phyloP scores from a whole-genome alignment of 2,113 vertebrate species.

The Varanus komodoensis region DNA sequence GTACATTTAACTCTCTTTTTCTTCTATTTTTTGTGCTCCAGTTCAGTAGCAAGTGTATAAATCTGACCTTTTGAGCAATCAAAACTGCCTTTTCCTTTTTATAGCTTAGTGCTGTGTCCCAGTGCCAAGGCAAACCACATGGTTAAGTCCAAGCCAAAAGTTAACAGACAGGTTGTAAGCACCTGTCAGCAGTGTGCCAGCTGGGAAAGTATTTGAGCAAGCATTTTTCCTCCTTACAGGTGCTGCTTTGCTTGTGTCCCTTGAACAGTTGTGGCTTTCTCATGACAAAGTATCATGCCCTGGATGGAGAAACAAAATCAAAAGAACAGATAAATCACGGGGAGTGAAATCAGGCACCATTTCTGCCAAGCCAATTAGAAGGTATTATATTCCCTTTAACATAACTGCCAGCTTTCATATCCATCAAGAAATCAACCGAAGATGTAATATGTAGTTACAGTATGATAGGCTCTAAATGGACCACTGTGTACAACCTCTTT shows the following conservation, averaged over 20 bases:
- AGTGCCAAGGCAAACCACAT: too few relatives aligned
- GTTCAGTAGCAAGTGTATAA: too few relatives aligned
- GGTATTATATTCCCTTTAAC: not conserved
- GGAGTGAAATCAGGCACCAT: not conserved
- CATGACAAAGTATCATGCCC: not conserved
- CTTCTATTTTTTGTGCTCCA: too few relatives aligned
- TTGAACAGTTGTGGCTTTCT: not conserved
- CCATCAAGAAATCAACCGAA: conserved; percentile 20
- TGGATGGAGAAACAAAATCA: not conserved
- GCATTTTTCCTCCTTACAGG: too few relatives aligned
- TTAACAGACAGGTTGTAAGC: too few relatives aligned
- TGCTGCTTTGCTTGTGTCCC: not conserved
- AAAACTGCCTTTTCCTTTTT: too few relatives aligned
- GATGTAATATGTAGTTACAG: conserved; percentile 11
- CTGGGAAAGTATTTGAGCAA: too few relatives aligned
- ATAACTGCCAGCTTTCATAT: conserved; percentile 27
- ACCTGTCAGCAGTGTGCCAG: too few relatives aligned
- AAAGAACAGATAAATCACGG: not conserved
- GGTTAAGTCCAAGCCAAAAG: too few relatives aligned
- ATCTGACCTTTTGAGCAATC: too few relatives aligned
- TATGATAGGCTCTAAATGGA: not conserved
- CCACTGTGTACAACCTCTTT: not conserved
- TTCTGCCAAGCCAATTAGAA: conserved; percentile 24
- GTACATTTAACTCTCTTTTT: too few relatives aligned
- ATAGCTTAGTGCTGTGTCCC: too few relatives aligned